Evolutionary conservation across 2,113 vertebrate genomes (phyloP), one percentile per base, ranked within the genome.

Genomic region (Guaruba guarouba): DNA sequence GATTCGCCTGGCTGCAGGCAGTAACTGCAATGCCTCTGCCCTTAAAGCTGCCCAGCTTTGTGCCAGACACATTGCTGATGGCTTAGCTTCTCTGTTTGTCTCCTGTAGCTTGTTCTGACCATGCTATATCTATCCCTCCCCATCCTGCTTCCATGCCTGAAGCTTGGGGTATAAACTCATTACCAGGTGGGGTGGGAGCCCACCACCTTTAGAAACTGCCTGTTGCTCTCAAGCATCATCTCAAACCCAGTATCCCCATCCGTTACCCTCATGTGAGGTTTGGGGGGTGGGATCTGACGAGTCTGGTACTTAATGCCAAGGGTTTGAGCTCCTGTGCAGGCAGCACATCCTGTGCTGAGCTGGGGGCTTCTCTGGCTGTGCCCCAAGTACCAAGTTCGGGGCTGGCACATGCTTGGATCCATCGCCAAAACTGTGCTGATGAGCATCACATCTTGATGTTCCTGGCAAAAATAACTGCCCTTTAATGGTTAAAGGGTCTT

Each of bases 341-440:
- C 55, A n/a, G 67, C 1, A 1, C 2, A 3, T 44, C 48, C 80
- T 9, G 31, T 16, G 0, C 5, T 4, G 3, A 10, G 67, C 51
- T 9, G 52, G 41, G 61, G 8, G 44, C 54, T 59, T 29, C 24
- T 51, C 63, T 48, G 46, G 64, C 70, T 19, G 12, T 7, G 19
- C 27, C 49, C 64, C 10, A 22, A 3, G 29, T 10, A 12, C 29
- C 2, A 16, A 18, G 10, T 37, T 33, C 35, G 67, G 61, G 49
- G 24, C 66, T n/a, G 62, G 28, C 27, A 11, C 75, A 59, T 24
- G 57, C 22, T 80, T 17, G 5, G 29, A 28, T 55, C 71, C 23
- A 28, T 43, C 82, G 19, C 25, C 48, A 77, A 15, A 52, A 68
- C 41, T 23, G 57, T 22, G 46, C 67, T 41, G 41, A 73, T 29